phyloP scores from a whole-genome alignment of 2,113 vertebrate genomes.

The Cyprinus carpio region DNA sequence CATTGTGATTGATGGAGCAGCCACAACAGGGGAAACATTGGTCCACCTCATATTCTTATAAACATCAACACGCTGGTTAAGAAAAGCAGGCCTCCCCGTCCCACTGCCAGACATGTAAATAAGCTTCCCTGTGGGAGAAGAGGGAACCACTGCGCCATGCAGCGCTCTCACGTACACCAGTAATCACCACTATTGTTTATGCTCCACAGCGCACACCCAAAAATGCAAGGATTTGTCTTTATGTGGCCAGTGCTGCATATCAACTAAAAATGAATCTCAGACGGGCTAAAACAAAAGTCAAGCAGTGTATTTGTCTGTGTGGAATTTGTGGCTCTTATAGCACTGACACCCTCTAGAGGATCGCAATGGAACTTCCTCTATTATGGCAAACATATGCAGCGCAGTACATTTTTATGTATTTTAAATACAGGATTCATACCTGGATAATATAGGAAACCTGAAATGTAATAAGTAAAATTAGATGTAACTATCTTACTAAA shows the following conservation, averaged over 20 bases:
- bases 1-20: conserved; percentile 72
- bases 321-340: conserved; percentile 74
- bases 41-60: conserved; percentile 70
- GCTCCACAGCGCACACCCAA: conserved; percentile 40
- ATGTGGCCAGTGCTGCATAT: conserved; percentile 51
- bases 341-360: conserved; percentile 98
- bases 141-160: conserved; percentile 52
- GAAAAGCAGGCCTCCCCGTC: conserved; percentile 68
- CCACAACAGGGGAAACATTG: conserved; percentile 67
- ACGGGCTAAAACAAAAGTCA: conserved; percentile 34
- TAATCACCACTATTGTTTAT: conserved; percentile 55
- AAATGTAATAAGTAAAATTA: neutral
- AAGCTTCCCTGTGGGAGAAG: conserved; percentile 57
- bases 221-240: conserved; percentile 53
- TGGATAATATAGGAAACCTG: neutral
- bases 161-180: conserved; percentile 55
- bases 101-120: conserved; percentile 61
- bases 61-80: conserved; percentile 75
- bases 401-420: neutral
- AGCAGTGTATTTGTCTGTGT: conserved; percentile 1
- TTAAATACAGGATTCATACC: neutral
- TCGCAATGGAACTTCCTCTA: conserved; percentile 74
- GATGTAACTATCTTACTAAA: neutral
- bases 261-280: conserved; percentile 47
- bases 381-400: neutral